Evolutionary conservation across 2,888 invertebrate species (phyloP).

Genomic region (Hecatera dysodea): DNA sequence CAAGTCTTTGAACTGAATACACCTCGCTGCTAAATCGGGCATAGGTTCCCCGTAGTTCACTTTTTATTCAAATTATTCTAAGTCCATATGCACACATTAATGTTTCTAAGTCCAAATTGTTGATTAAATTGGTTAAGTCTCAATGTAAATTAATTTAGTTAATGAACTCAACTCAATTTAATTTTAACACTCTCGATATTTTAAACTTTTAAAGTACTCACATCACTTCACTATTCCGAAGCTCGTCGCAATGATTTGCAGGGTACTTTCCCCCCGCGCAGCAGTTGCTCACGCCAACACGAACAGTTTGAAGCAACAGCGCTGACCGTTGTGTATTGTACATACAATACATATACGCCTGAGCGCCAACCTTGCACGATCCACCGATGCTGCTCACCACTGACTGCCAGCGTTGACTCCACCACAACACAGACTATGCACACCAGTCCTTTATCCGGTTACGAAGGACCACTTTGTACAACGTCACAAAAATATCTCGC

Average conservation of each 20-base stretch:
- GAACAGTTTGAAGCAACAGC: neutral
- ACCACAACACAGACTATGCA: neutral
- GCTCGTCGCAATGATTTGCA: slow-evolving; percentile 14
- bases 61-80: slow-evolving; percentile 10
- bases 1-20: neutral
- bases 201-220: slow-evolving; percentile 5
- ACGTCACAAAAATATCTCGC: too few relatives aligned
- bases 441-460: neutral
- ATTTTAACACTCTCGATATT: neutral
- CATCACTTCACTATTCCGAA: slow-evolving; percentile 7
- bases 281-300: slow-evolving; percentile 12
- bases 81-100: neutral
- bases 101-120: slow-evolving; percentile 6
- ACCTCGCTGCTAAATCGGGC: slow-evolving; percentile 1
- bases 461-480: neutral
- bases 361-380: neutral
- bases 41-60: slow-evolving; percentile 6
- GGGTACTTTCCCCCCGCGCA: slow-evolving; percentile 2
- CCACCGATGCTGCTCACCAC: neutral
- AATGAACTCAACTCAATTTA: neutral
- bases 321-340: slow-evolving; percentile 6
- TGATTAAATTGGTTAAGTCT: neutral
- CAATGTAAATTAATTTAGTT: neutral
- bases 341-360: neutral
- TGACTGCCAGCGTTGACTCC: neutral